Conservation (phyloP, 2,113 vertebrate species). For the Sinosuthora webbiana region DNA sequence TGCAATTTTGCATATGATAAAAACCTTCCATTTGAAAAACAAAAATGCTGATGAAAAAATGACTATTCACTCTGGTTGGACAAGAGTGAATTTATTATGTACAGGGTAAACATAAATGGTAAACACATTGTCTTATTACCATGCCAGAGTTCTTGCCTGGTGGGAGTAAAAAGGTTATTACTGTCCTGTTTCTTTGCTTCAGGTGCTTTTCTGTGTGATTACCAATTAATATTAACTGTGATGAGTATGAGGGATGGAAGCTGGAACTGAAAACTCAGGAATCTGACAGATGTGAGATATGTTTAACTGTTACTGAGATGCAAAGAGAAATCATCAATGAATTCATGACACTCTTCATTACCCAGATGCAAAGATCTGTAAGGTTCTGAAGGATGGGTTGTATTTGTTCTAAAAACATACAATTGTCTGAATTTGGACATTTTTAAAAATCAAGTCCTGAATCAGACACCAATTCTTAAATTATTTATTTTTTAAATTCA, state of each 20-base stretch:
- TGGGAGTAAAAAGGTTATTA: neutral
- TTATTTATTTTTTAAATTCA: fast-evolving
- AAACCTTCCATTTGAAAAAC: neutral
- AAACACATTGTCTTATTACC: neutral
- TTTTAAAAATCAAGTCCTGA: neutral
- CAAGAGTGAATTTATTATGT: neutral
- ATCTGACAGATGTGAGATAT: neutral
- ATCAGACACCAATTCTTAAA: neutral
- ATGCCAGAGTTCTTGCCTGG: neutral
- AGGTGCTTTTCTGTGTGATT: slow-evolving; percentile 5
- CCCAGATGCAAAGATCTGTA: neutral
- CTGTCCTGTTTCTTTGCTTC: neutral
- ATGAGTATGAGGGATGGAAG: neutral
- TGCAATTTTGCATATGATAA: neutral
- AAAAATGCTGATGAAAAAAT: neutral
- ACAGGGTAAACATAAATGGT: neutral
- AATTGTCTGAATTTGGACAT: neutral
- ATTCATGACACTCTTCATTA: neutral
- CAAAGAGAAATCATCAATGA: neutral
- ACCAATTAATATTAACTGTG: neutral
- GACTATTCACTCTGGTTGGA: neutral
- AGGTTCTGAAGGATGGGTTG: neutral
- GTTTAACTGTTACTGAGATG: neutral
- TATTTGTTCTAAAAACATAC: neutral
- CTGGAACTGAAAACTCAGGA: neutral